phyloP scores from a whole-genome alignment of 2,888 invertebrate genomes.

The Drosophila eohydei region DNA sequence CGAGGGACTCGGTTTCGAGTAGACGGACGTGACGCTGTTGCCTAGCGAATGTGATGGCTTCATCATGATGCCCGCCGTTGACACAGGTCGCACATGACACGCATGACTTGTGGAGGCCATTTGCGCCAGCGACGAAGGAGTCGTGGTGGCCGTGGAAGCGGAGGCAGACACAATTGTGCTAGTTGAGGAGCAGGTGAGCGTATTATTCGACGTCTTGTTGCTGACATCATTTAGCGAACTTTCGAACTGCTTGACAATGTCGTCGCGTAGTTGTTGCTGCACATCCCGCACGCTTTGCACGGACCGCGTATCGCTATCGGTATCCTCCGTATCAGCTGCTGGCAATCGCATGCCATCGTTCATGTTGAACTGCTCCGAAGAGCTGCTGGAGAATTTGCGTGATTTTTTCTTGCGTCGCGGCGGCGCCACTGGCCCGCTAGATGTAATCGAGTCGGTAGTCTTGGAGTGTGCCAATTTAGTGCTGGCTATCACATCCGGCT shows the following conservation, averaged over 20 bases:
- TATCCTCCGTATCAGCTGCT: slow-evolving; percentile 82
- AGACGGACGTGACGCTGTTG: slow-evolving; percentile 85
- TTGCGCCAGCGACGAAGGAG: slow-evolving; percentile 70
- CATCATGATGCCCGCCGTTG: slow-evolving; percentile 78
- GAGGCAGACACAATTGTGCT: slow-evolving; percentile 79
- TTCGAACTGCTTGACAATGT: slow-evolving; percentile 89
- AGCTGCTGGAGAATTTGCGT: slow-evolving; percentile 83
- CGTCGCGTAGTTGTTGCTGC: slow-evolving; percentile 83
- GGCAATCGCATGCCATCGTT: slow-evolving; percentile 82
- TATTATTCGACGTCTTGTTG: slow-evolving; percentile 52
- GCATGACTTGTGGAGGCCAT: slow-evolving; percentile 70
- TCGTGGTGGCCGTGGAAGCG: slow-evolving; percentile 66
- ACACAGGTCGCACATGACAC: slow-evolving; percentile 76
- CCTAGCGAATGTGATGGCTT: slow-evolving; percentile 85
- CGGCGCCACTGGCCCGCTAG: slow-evolving; percentile 89
- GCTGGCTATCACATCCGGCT: slow-evolving; percentile 97
- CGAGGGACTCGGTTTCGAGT: slow-evolving; percentile 85
- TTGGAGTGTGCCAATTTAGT: slow-evolving; percentile 89
- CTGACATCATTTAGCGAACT: slow-evolving; percentile 88
- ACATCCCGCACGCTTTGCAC: slow-evolving; percentile 82
- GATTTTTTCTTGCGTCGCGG: slow-evolving; percentile 91
- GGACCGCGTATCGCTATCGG: slow-evolving; percentile 82
- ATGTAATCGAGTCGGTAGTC: slow-evolving; percentile 85
- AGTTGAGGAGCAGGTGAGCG: slow-evolving; percentile 72
- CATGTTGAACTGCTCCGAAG: slow-evolving; percentile 84